These are phyloP conservation scores for Cyclargus thomasi DNA, from an alignment of 1,140 invertebrate genomes.

Conservation along the genomic window DNA sequence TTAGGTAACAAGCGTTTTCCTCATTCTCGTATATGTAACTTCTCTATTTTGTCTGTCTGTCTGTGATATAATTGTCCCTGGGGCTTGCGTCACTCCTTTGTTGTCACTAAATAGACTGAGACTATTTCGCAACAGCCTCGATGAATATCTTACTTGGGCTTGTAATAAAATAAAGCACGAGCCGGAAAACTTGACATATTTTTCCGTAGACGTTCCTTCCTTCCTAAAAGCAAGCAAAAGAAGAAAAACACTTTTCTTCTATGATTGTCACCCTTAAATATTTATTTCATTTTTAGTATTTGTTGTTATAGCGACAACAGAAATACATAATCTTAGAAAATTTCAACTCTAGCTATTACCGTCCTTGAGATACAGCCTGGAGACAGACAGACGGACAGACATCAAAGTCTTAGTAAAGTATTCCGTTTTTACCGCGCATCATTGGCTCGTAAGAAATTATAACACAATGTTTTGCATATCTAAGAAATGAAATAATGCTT, in stretches of 20 bases:
- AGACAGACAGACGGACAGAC: too few relatives aligned
- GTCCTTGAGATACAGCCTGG: too few relatives aligned
- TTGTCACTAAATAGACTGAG: constrained; percentile 21
- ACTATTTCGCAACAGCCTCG: constrained; percentile 16
- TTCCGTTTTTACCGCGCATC: too few relatives aligned
- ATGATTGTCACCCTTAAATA: too few relatives aligned
- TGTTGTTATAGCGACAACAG: too few relatives aligned
- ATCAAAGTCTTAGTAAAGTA: too few relatives aligned
- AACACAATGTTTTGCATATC: not conserved
- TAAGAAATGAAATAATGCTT: not conserved
- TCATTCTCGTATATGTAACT: not conserved
- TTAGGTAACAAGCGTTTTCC: not conserved
- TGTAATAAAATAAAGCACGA: not conserved
- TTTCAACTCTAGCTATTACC: too few relatives aligned
- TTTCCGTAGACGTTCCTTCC: too few relatives aligned
- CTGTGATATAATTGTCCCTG: not conserved
- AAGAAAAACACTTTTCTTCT: too few relatives aligned
- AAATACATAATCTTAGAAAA: too few relatives aligned
- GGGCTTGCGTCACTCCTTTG: constrained; percentile 17
- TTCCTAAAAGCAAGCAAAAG: too few relatives aligned
- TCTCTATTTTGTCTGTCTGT: not conserved
- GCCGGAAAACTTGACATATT: not conserved
- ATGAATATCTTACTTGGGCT: not conserved
- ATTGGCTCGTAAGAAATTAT: not conserved
- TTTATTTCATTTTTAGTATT: too few relatives aligned